Percentiles rank a stretch among this genome's conserved stretches.
phyloP scores from a whole-genome alignment of 2,888 invertebrate genomes.

The Linnaemya tessellans region DNA sequence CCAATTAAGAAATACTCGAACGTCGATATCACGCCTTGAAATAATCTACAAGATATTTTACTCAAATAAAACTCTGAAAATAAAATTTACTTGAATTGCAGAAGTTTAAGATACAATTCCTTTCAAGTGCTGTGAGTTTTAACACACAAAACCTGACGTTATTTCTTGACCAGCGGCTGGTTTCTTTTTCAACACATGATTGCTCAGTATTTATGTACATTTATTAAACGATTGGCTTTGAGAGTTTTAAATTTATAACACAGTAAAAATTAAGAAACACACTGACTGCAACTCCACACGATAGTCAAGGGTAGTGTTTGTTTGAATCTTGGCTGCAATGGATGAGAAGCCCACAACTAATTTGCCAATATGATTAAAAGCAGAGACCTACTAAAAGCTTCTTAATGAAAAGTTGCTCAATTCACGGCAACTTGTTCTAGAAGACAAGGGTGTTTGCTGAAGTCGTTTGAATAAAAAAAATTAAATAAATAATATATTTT shows the following conservation, averaged over 20 bases:
- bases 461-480: neutral
- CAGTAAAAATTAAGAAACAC: conserved; percentile 10
- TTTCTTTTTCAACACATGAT: conserved; percentile 18
- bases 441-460: neutral
- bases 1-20: too few relatives aligned
- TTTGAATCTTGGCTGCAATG: neutral
- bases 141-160: conserved; percentile 17
- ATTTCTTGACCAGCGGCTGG: conserved; percentile 10
- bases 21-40: too few relatives aligned
- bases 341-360: neutral
- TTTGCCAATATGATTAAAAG: conserved; percentile 12
- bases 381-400: neutral
- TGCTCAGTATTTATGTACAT: neutral
- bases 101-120: conserved; percentile 2
- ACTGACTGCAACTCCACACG: conserved; percentile 21
- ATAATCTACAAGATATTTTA: too few relatives aligned
- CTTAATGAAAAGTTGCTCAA: neutral
- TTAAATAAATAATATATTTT: neutral
- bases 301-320: conserved; percentile 60
- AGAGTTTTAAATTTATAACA: conserved; percentile 21
- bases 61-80: too few relatives aligned
- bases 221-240: conserved; percentile 34
- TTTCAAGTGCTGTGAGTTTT: neutral
- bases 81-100: too few relatives aligned
- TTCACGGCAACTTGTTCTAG: neutral